Evolutionary conservation across 2,797 vertebrate genomes (phyloP).

Genomic region (Mastacembelus armatus): DNA sequence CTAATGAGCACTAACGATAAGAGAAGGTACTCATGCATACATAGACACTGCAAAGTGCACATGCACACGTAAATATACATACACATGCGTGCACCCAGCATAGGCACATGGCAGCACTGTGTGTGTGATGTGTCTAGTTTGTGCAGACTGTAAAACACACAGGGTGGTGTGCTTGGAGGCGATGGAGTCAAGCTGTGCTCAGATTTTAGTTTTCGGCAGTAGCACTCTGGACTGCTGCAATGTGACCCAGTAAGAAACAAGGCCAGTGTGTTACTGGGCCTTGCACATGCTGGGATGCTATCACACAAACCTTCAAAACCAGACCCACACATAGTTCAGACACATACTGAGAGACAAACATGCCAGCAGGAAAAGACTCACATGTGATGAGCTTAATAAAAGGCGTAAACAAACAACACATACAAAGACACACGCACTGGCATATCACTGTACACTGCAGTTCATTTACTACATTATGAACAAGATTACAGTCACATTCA

Average conservation of each 20-base stretch:
- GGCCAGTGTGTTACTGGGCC: constrained; percentile 75
- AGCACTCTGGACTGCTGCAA: constrained; percentile 53
- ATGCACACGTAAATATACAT: neutral
- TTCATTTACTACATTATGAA: constrained; percentile 9
- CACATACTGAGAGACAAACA: constrained; percentile 12
- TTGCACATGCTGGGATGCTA: constrained; percentile 38
- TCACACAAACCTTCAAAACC: constrained; percentile 34
- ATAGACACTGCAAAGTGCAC: neutral
- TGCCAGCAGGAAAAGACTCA: constrained; percentile 4
- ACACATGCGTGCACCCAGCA: neutral
- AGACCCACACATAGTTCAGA: constrained; percentile 12
- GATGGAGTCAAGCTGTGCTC: constrained; percentile 71
- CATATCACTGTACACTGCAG: constrained; percentile 13
- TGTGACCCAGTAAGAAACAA: constrained; percentile 76
- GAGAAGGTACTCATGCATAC: constrained; percentile 63
- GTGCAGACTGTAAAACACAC: neutral
- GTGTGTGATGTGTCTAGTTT: constrained; percentile 22
- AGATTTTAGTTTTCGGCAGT: constrained; percentile 58
- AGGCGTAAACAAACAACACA: neutral
- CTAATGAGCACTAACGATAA: constrained; percentile 72
- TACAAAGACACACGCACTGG: neutral
- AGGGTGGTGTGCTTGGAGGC: constrained; percentile 44
- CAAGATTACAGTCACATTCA: constrained; percentile 5
- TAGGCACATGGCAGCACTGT: constrained; percentile 10
- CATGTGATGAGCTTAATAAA: constrained; percentile 8